Percentiles rank a stretch among this genome's conserved stretches.
Conservation (phyloP, 2,888 invertebrate genomes). For the Ferrisia virgata region DNA sequence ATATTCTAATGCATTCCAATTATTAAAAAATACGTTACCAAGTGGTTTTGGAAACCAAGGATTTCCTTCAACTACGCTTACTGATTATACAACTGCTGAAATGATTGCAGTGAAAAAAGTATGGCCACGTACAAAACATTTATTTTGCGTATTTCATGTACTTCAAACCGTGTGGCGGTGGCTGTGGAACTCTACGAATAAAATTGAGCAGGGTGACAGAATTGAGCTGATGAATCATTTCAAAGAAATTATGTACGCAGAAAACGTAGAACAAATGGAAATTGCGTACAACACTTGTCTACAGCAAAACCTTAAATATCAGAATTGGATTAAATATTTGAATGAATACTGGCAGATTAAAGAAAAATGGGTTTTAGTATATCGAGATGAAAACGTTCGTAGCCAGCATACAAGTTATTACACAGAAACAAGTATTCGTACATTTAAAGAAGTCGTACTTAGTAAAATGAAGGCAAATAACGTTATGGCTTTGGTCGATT, state of each 20-base stretch:
- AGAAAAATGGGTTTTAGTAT: background rate
- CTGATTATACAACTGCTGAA: conserved; percentile 34
- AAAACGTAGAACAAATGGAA: background rate
- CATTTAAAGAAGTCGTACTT: background rate
- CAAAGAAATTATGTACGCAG: conserved; percentile 7
- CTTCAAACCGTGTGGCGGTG: conserved; percentile 33
- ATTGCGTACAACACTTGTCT: background rate
- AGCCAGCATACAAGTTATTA: background rate
- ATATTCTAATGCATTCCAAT: conserved; percentile 6
- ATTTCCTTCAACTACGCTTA: background rate
- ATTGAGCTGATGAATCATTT: background rate
- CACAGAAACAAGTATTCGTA: background rate
- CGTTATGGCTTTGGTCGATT: background rate
- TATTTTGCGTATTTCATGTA: conserved; percentile 30
- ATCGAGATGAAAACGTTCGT: background rate
- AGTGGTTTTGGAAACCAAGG: conserved; percentile 17
- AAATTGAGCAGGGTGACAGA: background rate
- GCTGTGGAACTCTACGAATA: conserved; percentile 33
- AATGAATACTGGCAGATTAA: background rate
- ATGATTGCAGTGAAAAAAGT: conserved; percentile 12
- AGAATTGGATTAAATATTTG: background rate
- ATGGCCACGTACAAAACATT: background rate
- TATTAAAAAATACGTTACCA: background rate
- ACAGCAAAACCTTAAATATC: background rate
- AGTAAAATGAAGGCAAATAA: background rate